These are phyloP conservation scores for Mystacides longicornis DNA, from an alignment of 2,888 invertebrate species.

Conservation along the genomic window DNA sequence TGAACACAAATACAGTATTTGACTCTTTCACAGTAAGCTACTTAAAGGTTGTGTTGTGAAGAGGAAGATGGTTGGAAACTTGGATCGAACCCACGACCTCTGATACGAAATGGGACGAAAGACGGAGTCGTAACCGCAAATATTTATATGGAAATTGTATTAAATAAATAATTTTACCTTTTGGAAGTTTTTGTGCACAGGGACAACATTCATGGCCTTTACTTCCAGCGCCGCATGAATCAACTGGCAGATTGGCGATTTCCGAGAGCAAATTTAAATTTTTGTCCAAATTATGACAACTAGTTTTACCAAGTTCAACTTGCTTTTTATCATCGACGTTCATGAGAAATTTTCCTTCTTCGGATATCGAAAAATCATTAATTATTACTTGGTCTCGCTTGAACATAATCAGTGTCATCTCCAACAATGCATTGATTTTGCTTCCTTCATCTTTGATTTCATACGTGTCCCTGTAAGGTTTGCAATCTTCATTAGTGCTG, in stretches of 20 bases:
- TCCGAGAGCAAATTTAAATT: background rate
- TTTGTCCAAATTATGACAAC: background rate
- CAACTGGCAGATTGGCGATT: background rate
- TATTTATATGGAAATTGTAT: background rate
- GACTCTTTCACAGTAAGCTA: too few species aligned
- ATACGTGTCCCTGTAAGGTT: constrained; percentile 6
- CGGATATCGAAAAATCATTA: constrained; percentile 11
- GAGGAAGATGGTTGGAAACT: too few species aligned
- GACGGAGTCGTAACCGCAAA: too few species aligned
- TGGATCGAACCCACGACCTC: too few species aligned
- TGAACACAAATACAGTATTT: too few species aligned
- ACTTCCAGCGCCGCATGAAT: background rate
- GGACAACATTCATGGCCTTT: background rate
- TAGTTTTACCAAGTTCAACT: constrained; percentile 5
- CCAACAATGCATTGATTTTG: constrained; percentile 7
- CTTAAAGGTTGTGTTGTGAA: too few species aligned
- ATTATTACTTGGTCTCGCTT: constrained; percentile 8
- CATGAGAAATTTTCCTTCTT: constrained; percentile 8
- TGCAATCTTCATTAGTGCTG: background rate
- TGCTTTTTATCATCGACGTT: constrained; percentile 5
- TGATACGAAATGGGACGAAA: too few species aligned
- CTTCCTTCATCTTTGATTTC: background rate
- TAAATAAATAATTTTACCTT: background rate
- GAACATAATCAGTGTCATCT: constrained; percentile 8
- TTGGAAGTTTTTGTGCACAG: background rate